Evolutionary conservation across 2,113 vertebrate genomes (phyloP).

Genomic region (Camelus dromedarius): DNA sequence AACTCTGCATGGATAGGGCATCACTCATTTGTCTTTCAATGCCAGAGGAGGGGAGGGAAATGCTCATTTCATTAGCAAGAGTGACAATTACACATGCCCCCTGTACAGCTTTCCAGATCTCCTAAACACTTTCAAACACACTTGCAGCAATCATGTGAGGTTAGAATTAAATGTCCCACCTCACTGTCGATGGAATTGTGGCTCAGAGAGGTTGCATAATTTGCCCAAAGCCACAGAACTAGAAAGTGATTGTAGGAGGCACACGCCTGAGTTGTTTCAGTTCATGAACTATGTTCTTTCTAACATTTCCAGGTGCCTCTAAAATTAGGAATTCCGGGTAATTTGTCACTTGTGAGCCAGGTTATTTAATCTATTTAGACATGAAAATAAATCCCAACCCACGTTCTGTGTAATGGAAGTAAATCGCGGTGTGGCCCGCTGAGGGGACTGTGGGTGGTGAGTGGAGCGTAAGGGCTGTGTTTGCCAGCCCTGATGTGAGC

Average conservation of each 20-base stretch:
- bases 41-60: neutral
- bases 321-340: neutral
- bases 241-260: neutral
- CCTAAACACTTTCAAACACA: neutral
- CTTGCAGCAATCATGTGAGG: rapidly evolving
- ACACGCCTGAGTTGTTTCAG: rapidly evolving
- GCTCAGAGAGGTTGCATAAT: neutral
- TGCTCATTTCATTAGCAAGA: neutral
- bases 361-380: neutral
- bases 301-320: neutral
- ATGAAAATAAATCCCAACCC: rapidly evolving
- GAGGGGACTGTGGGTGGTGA: rapidly evolving
- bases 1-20: neutral
- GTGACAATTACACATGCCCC: neutral
- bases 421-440: rapidly evolving
- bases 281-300: neutral
- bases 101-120: neutral
- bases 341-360: rapidly evolving
- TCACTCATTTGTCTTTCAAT: neutral
- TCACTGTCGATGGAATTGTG: neutral
- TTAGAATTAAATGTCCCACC: neutral
- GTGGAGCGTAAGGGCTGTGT: rapidly evolving
- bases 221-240: neutral
- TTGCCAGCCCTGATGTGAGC: rapidly evolving
- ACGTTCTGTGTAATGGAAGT: rapidly evolving